phyloP scores from a whole-genome alignment of 2,797 vertebrate species.

The Phrynocephalus forsythii region DNA sequence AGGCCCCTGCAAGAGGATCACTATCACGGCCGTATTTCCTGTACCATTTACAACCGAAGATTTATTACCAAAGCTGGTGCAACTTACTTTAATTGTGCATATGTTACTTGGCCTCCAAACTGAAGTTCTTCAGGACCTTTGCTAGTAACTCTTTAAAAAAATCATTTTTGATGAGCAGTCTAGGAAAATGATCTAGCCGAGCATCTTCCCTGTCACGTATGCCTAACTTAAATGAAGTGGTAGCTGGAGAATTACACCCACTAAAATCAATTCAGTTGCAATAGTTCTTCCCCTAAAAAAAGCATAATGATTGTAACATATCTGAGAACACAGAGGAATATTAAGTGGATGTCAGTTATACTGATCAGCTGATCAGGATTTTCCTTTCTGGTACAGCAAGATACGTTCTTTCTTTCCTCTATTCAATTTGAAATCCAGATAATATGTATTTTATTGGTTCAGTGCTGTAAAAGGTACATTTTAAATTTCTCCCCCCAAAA shows the following conservation, averaged over 20 bases:
- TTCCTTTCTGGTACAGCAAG: not conserved
- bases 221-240: slow-evolving; percentile 1
- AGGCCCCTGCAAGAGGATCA: slow-evolving; percentile 53
- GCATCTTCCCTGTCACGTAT: not conserved
- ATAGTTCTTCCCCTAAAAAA: slow-evolving; percentile 9
- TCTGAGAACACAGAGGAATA: not conserved
- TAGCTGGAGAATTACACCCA: not conserved
- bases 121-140: slow-evolving; percentile 48
- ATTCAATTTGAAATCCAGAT: not conserved
- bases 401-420: not conserved
- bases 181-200: slow-evolving; percentile 6
- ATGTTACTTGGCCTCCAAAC: slow-evolving; percentile 14
- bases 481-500: no score
- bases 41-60: slow-evolving; percentile 52
- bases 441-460: not conserved
- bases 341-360: not conserved
- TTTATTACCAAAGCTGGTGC: slow-evolving; percentile 29
- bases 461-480: not conserved
- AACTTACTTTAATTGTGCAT: slow-evolving; percentile 35
- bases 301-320: not conserved
- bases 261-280: not conserved
- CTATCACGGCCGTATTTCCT: slow-evolving; percentile 4
- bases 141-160: slow-evolving; percentile 29
- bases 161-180: not conserved
- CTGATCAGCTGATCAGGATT: not conserved